Evolutionary conservation across 2,113 vertebrate genomes (phyloP).

Genomic region (Megaceryle maxima): DNA sequence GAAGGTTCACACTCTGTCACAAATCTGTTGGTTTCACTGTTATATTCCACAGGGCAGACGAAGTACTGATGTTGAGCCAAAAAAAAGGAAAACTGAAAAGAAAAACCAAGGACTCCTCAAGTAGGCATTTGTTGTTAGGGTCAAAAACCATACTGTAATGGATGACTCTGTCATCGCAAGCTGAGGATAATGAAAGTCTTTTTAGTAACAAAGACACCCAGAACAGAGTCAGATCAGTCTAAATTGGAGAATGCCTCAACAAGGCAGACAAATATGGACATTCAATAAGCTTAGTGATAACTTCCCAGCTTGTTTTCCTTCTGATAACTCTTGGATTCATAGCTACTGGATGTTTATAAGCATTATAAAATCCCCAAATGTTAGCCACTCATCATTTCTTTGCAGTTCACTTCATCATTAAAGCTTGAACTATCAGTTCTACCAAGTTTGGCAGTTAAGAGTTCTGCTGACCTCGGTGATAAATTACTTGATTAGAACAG

Average conservation of each 20-base stretch:
- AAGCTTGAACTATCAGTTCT: neutral
- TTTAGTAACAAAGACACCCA: neutral
- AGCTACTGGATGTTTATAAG: neutral
- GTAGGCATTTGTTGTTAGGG: neutral
- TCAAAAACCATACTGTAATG: neutral
- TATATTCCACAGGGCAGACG: constrained; percentile 92
- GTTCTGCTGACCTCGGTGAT: neutral
- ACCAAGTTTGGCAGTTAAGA: neutral
- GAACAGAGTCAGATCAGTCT: neutral
- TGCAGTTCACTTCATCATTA: neutral
- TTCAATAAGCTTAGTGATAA: neutral
- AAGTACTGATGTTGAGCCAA: constrained; percentile 92
- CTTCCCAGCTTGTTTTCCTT: neutral
- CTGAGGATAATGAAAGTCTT: neutral
- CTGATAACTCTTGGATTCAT: neutral
- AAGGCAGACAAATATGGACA: neutral
- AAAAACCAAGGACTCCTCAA: constrained; percentile 15
- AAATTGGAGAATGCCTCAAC: neutral
- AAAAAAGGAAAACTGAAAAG: constrained; percentile 86
- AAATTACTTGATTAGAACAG: neutral
- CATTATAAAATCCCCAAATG: neutral
- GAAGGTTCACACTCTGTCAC: constrained; percentile 90
- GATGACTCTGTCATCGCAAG: neutral
- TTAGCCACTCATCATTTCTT: neutral
- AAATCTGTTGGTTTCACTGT: constrained; percentile 90